These are phyloP conservation scores for Onychostoma macrolepis DNA, from an alignment of 2,113 vertebrate species.

Conservation along the genomic window DNA sequence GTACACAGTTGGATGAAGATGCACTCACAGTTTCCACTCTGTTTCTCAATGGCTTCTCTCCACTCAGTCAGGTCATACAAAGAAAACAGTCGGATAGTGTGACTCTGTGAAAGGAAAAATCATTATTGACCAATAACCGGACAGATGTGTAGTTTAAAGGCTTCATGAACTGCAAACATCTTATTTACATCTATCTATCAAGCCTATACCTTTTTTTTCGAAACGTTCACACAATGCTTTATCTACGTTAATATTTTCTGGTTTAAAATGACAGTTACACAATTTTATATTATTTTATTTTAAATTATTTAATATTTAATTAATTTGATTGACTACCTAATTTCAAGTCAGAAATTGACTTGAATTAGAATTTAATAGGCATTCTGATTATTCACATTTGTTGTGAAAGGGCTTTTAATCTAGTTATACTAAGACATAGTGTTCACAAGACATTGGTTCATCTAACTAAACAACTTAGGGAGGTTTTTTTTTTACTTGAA, in stretches of 20 bases:
- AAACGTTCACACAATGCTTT: background rate
- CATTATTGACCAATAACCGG: background rate
- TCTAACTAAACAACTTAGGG: background rate
- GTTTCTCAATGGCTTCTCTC: constrained; percentile 71
- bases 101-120: constrained; percentile 65
- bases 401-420: background rate
- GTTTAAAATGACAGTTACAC: background rate
- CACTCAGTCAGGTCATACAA: constrained; percentile 75
- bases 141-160: background rate
- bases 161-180: background rate
- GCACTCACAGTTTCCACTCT: constrained; percentile 72
- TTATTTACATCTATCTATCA: background rate
- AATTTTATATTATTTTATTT: background rate
- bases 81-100: constrained; percentile 69
- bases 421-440: background rate
- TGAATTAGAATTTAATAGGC: background rate
- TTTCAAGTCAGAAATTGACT: background rate
- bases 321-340: background rate
- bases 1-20: background rate
- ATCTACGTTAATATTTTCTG: background rate
- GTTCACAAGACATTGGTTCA: background rate
- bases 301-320: background rate
- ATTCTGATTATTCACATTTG: background rate
- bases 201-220: background rate
- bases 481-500: background rate